Conservation (phyloP, 2,797 vertebrate genomes). For the Acrocephalus scirpaceus region DNA sequence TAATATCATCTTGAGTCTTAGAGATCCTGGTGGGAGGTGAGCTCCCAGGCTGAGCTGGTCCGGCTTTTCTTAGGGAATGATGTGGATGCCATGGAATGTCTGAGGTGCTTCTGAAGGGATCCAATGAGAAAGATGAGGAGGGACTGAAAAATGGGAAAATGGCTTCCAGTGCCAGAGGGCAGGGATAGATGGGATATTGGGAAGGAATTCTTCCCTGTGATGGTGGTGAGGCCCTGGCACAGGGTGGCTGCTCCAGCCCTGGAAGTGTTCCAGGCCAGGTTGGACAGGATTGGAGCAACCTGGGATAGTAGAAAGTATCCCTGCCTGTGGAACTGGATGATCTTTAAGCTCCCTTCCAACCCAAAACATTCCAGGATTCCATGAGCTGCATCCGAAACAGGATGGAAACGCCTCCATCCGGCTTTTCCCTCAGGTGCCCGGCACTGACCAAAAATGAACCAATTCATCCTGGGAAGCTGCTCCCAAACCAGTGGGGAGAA, state of each 20-base stretch:
- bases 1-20: not conserved
- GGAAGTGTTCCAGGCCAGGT: accelerated
- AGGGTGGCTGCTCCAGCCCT: not conserved
- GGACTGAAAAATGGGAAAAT: too few relatives aligned
- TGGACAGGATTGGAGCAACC: accelerated
- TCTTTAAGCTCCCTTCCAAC: not conserved
- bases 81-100: not conserved
- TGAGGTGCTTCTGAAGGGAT: not conserved
- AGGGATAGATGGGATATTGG: not conserved
- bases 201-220: not conserved
- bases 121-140: not conserved
- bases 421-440: not conserved
- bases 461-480: not conserved
- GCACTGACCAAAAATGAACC: not conserved
- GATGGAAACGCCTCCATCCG: not conserved
- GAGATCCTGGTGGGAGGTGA: not conserved
- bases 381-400: not conserved
- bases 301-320: not conserved
- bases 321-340: not conserved
- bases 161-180: not conserved
- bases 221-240: not conserved
- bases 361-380: not conserved
- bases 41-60: not conserved
- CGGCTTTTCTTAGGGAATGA: not conserved
- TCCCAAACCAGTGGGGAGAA: not conserved